phyloP scores from a whole-genome alignment of 2,113 vertebrate species.

The Lasiurus cinereus region DNA sequence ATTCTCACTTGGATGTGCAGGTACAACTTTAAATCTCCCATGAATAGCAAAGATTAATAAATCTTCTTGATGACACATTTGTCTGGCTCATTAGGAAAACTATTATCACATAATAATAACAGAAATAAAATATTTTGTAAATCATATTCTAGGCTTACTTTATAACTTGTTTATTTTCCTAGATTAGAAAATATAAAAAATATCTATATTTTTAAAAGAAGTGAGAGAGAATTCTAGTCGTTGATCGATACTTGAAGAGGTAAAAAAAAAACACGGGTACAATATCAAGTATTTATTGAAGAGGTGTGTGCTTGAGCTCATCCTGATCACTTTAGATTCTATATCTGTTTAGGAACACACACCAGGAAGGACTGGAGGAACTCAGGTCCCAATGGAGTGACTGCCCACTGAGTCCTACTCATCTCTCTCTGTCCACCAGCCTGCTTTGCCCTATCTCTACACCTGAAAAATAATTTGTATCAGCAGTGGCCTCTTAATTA shows the following conservation, averaged over 20 bases:
- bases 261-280: not conserved
- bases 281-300: rapidly evolving
- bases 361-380: not conserved
- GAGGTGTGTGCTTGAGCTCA: rapidly evolving
- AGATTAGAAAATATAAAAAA: not conserved
- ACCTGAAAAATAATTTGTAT: constrained; percentile 97
- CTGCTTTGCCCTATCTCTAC: constrained; percentile 89
- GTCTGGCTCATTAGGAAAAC: not conserved
- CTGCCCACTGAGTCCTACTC: constrained; percentile 90
- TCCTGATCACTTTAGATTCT: not conserved
- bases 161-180: not conserved
- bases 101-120: not conserved
- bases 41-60: constrained; percentile 60
- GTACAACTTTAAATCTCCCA: constrained; percentile 74
- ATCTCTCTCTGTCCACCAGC: constrained; percentile 83
- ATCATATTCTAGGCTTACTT: no score
- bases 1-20: constrained; percentile 86
- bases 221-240: not conserved
- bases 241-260: not conserved
- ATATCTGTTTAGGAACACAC: rapidly evolving
- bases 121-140: not conserved
- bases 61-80: constrained; percentile 72
- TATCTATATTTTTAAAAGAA: not conserved
- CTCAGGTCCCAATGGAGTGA: constrained; percentile 87
- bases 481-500: constrained; percentile 98